Percentiles rank a stretch among this genome's conserved stretches.
Evolutionary conservation across 2,888 invertebrate species (phyloP).

Genomic region (Notodonta dromedarius): DNA sequence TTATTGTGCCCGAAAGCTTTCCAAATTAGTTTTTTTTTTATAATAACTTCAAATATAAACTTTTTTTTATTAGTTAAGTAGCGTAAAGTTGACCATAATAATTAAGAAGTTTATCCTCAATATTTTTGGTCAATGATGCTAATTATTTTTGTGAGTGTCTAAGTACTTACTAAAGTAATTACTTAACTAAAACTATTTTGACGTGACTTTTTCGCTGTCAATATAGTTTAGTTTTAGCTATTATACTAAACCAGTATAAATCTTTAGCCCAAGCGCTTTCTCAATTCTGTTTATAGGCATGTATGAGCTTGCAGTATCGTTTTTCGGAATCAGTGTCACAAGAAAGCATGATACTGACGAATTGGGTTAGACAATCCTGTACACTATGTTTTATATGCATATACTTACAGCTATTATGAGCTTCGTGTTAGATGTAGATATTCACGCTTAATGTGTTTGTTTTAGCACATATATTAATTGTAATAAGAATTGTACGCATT

Average conservation of each 20-base stretch:
- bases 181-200: too few species aligned
- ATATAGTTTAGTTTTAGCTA: neutral
- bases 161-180: too few species aligned
- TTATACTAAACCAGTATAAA: conserved; percentile 1
- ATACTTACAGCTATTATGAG: neutral
- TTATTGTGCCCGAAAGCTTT: neutral
- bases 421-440: conserved; percentile 3
- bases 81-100: too few species aligned
- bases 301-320: conserved; percentile 69
- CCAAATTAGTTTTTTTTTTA: neutral
- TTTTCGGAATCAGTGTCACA: conserved; percentile 67
- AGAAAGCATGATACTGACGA: conserved; percentile 68
- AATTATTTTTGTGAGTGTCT: too few species aligned
- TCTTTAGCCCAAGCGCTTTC: neutral
- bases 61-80: too few species aligned
- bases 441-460: conserved; percentile 28
- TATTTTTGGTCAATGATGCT: too few species aligned
- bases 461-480: conserved; percentile 16
- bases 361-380: conserved; percentile 63
- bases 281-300: conserved; percentile 64
- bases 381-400: conserved; percentile 15
- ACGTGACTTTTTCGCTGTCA: too few species aligned
- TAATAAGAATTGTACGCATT: conserved; percentile 12
- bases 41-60: too few species aligned
- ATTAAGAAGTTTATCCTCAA: too few species aligned